Percentiles rank a stretch among this genome's conserved stretches.
Conservation (phyloP, 2,797 vertebrate species). For the Takifugu rubripes region DNA sequence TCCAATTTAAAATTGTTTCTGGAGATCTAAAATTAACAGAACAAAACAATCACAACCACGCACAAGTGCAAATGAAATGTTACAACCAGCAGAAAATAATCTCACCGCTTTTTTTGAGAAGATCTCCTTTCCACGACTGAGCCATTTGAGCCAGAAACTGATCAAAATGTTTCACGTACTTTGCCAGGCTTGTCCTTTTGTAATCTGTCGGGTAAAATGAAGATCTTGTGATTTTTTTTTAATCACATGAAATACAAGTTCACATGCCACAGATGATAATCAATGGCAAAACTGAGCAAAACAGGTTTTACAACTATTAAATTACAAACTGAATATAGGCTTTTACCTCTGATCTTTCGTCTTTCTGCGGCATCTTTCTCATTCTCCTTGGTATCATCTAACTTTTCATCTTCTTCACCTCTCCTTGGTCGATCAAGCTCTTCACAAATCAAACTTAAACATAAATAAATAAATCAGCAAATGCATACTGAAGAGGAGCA, state of each 20-base stretch:
- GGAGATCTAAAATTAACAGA: conserved; percentile 68
- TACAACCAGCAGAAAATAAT: not conserved
- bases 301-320: not conserved
- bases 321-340: not conserved
- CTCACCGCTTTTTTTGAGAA: conserved; percentile 83
- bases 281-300: not conserved
- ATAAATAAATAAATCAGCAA: conserved; percentile 4
- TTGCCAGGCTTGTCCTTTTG: conserved; percentile 87
- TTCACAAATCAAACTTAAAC: conserved; percentile 78
- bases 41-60: not conserved
- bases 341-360: conserved; percentile 79
- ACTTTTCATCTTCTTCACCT: conserved; percentile 63
- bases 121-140: conserved; percentile 78
- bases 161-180: conserved; percentile 87
- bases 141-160: conserved; percentile 86
- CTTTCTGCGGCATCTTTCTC: conserved; percentile 70
- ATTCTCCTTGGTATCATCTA: conserved; percentile 54
- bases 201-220: conserved; percentile 78
- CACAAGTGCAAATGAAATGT: not conserved
- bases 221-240: no score
- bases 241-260: no score
- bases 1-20: conserved; percentile 74
- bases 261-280: no score
- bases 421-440: conserved; percentile 80
- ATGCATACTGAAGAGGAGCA: not conserved